Conservation (phyloP, 1,140 invertebrate species). For the Acromyrmex echinatior region DNA sequence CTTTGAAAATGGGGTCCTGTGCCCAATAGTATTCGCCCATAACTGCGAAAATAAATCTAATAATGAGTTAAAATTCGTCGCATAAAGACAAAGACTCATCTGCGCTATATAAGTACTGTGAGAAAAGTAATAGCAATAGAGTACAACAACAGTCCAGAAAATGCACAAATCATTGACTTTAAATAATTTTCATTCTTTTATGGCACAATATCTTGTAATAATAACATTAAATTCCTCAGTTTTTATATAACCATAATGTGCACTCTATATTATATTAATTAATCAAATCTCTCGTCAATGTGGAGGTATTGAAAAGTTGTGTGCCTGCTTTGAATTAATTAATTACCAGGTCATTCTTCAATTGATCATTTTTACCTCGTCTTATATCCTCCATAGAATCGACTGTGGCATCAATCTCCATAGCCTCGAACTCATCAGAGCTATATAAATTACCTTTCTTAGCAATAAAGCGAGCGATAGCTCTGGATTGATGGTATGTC, state of each 20-base stretch:
- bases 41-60: slow-evolving; percentile 39
- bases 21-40: slow-evolving; percentile 24
- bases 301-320: neutral
- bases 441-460: slow-evolving; percentile 89
- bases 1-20: slow-evolving; percentile 22
- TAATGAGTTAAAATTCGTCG: neutral
- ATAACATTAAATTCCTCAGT: neutral
- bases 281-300: neutral
- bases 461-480: slow-evolving; percentile 91
- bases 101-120: neutral
- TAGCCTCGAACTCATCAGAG: slow-evolving; percentile 88
- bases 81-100: neutral
- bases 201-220: neutral
- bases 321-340: neutral
- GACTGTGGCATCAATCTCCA: slow-evolving; percentile 88
- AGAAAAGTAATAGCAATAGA: neutral
- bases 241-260: neutral
- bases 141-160: neutral
- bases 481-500: slow-evolving; percentile 89
- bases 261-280: neutral
- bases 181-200: neutral
- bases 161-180: neutral
- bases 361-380: slow-evolving; percentile 80
- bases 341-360: slow-evolving; percentile 13
- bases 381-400: slow-evolving; percentile 88